Evolutionary conservation across 2,888 invertebrate genomes (phyloP).

Genomic region (Chydorus sphaericus): DNA sequence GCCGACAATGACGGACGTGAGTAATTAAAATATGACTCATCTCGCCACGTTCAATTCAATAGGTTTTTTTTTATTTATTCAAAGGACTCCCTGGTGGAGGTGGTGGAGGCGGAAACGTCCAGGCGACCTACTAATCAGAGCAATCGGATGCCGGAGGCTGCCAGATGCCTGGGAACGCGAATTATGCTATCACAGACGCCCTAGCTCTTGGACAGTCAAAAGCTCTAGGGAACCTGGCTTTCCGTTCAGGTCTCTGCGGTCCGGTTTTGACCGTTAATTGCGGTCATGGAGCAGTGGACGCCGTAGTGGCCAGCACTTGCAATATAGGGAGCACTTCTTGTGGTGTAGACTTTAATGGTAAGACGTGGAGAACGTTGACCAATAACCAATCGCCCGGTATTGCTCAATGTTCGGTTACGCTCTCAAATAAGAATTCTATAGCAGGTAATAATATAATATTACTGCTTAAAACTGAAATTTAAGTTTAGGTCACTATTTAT

Average conservation of each 20-base stretch:
- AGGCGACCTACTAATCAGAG: too few species aligned
- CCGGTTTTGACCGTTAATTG: background rate
- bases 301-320: slow-evolving; percentile 1
- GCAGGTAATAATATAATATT: too few species aligned
- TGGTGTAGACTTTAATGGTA: background rate
- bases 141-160: too few species aligned
- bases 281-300: background rate
- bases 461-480: too few species aligned
- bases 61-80: too few species aligned
- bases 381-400: background rate
- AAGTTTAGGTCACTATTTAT: too few species aligned
- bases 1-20: too few species aligned
- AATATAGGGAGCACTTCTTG: background rate
- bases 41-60: too few species aligned
- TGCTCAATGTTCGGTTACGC: background rate
- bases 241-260: background rate
- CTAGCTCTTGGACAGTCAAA: background rate
- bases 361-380: background rate
- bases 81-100: too few species aligned
- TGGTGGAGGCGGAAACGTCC: too few species aligned
- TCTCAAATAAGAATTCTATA: background rate
- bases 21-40: too few species aligned
- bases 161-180: too few species aligned
- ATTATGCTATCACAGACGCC: background rate
- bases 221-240: background rate